phyloP scores from a whole-genome alignment of 2,888 invertebrate species.

The Mesochorus sp. region DNA sequence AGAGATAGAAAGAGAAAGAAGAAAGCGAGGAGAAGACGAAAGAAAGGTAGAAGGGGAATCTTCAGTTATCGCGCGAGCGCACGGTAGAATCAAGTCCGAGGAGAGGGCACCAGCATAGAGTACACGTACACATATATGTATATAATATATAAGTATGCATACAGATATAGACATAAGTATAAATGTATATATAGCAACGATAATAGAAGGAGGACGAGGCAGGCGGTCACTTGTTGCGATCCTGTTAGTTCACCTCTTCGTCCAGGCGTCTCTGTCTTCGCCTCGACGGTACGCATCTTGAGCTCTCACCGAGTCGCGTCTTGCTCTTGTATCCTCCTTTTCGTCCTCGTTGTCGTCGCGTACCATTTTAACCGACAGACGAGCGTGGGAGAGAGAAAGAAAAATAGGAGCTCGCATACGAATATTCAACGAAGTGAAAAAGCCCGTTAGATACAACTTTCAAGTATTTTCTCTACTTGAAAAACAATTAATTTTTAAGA shows the following conservation, averaged over 20 bases:
- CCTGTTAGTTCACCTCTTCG: constrained; percentile 79
- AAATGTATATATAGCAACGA: constrained; percentile 56
- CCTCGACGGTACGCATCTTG: constrained; percentile 29
- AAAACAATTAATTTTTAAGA: too few species aligned
- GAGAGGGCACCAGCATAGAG: constrained; percentile 32
- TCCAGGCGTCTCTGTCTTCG: constrained; percentile 63
- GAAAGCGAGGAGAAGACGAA: constrained; percentile 20
- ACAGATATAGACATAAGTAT: neutral
- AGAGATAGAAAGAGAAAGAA: constrained; percentile 6
- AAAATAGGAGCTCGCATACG: constrained; percentile 13
- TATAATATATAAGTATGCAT: neutral
- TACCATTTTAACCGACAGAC: constrained; percentile 39
- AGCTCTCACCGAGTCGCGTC: constrained; percentile 33
- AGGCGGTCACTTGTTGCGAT: constrained; percentile 79
- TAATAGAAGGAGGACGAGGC: constrained; percentile 76
- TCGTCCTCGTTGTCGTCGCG: constrained; percentile 38
- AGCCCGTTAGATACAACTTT: neutral
- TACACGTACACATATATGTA: neutral
- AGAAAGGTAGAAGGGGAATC: constrained; percentile 19
- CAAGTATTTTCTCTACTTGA: neutral
- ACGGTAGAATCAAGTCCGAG: constrained; percentile 46
- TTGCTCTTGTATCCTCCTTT: constrained; percentile 41
- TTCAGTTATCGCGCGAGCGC: constrained; percentile 32
- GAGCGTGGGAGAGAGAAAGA: constrained; percentile 42
- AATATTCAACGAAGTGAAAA: constrained; percentile 17